Percentiles rank a stretch among this genome's conserved stretches.
phyloP scores from a whole-genome alignment of 2,888 invertebrate genomes.

The Drosophila atripex region DNA sequence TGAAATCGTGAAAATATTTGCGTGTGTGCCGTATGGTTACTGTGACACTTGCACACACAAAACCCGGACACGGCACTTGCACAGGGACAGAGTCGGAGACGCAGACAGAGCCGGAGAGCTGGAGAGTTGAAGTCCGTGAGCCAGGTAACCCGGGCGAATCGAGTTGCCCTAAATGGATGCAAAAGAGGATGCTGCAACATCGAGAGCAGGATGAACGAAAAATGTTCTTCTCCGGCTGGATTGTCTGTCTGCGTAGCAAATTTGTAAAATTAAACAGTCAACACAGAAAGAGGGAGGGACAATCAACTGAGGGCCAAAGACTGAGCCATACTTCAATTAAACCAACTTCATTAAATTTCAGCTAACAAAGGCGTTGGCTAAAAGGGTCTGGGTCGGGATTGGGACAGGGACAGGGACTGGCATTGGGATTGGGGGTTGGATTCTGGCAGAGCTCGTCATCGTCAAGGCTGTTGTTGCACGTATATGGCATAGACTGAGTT shows the following conservation, averaged over 20 bases:
- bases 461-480: conserved; percentile 65
- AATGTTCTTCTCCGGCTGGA: conserved; percentile 54
- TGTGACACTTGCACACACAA: conserved; percentile 73
- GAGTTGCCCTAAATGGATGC: conserved; percentile 72
- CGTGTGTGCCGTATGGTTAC: conserved; percentile 81
- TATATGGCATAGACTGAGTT: conserved; percentile 36
- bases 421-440: conserved; percentile 7
- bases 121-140: conserved; percentile 15
- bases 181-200: conserved; percentile 55
- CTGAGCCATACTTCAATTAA: conserved; percentile 77
- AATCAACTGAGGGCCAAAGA: conserved; percentile 42
- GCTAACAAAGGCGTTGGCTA: conserved; percentile 75
- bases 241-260: conserved; percentile 67
- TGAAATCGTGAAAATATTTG: conserved; percentile 83
- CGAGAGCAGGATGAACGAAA: conserved; percentile 38
- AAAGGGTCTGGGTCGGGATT: conserved; percentile 5
- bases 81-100: conserved; percentile 17
- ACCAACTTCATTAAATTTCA: conserved; percentile 80
- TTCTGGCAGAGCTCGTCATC: conserved; percentile 56
- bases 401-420: conserved; percentile 9
- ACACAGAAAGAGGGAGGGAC: conserved; percentile 53
- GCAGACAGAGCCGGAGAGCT: conserved; percentile 7
- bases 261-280: conserved; percentile 80
- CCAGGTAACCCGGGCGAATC: conserved; percentile 27
- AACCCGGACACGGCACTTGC: conserved; percentile 17